Conservation (phyloP, 1,140 invertebrate species). For the Ceratoteleas bidentatus region DNA sequence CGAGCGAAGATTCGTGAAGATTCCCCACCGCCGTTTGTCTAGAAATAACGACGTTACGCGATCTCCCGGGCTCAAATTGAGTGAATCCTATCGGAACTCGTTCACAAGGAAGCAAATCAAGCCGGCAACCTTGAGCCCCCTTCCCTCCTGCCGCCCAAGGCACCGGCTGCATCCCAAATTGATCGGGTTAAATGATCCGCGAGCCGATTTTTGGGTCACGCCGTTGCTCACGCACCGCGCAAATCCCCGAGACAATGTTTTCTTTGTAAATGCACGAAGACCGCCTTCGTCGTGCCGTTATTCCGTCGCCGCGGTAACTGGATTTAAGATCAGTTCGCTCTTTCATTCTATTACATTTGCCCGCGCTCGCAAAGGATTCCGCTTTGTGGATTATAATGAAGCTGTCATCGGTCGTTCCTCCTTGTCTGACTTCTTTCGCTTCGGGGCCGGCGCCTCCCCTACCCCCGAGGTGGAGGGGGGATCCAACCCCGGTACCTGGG, state of each 20-base stretch:
- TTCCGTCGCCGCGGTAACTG: slow-evolving; percentile 48
- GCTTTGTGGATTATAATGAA: slow-evolving; percentile 69
- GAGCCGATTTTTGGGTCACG: slow-evolving; percentile 11
- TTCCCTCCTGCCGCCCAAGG: no score
- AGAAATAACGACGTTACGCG: no score
- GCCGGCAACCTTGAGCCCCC: slow-evolving; percentile 14
- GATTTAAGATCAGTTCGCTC: slow-evolving; percentile 62
- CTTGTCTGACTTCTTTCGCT: slow-evolving; percentile 26
- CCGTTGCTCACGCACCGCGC: slow-evolving; percentile 10
- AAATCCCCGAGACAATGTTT: slow-evolving; percentile 48
- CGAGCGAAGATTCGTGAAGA: no score
- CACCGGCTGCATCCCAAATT: slow-evolving; percentile 2
- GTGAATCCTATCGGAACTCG: background rate
- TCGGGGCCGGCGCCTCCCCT: slow-evolving; percentile 22
- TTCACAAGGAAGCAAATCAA: background rate
- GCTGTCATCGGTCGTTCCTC: slow-evolving; percentile 50
- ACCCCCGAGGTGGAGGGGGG: no score
- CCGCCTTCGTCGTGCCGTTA: slow-evolving; percentile 29
- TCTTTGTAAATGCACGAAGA: slow-evolving; percentile 49
- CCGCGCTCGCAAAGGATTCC: slow-evolving; percentile 58
- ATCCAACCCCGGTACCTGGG: slow-evolving; percentile 9
- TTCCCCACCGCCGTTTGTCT: no score
- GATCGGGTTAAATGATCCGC: slow-evolving; percentile 26
- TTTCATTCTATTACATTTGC: slow-evolving; percentile 62
- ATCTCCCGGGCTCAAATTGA: background rate